Evolutionary conservation across 2,113 vertebrate genomes (phyloP), one percentile per base, ranked within the genome.

Genomic region (Oreocharis arfaki): DNA sequence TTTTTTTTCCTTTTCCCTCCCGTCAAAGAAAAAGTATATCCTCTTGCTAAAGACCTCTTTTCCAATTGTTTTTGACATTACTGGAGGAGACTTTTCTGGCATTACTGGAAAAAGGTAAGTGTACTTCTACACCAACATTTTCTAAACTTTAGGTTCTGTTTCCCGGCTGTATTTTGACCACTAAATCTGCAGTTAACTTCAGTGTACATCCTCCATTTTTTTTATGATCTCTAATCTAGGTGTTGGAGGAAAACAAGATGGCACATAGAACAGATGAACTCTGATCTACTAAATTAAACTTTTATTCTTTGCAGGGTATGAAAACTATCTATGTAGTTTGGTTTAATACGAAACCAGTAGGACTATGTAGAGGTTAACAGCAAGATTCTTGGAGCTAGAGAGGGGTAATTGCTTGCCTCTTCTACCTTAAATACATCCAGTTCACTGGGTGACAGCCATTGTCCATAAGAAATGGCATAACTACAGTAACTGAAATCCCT

Each of bases 271-370:
- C 79, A 56, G 6, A 33, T 17, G 13, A 52, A 33, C 11, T 55
- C 10, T n/a, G 5, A 44, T 77, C 16, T 60, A 23, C 16, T 33
- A 79, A 67, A 79, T 28, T 56, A 30, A 81, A 26, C 5, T 37
- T 0, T 8, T 37, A 23, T 46, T 67, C 13, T 49, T 68, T 76
- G 7, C 13, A 57, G 4, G 5, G 39, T 59, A 42, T 26, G n/a
- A 86, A 63, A 39, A 47, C 4, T 0, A 10, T 52, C 0, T 24
- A 47, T 42, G 33, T 1, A 17, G 1, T 67, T 57, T 4, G 2
- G 7, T 67, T 52, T 71, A 47, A 63, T 59, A 46, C 11, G 3
- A 87, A 49, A 57, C 53, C 42, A 49, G 16, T 28, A 67, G 13
- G 27, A 71, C 16, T 90, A 20, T 2, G 2, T 44, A n/a, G 23